Percentiles rank a stretch among this genome's conserved stretches.
phyloP scores from a whole-genome alignment of 1,140 invertebrate genomes.

The Apis cerana region DNA sequence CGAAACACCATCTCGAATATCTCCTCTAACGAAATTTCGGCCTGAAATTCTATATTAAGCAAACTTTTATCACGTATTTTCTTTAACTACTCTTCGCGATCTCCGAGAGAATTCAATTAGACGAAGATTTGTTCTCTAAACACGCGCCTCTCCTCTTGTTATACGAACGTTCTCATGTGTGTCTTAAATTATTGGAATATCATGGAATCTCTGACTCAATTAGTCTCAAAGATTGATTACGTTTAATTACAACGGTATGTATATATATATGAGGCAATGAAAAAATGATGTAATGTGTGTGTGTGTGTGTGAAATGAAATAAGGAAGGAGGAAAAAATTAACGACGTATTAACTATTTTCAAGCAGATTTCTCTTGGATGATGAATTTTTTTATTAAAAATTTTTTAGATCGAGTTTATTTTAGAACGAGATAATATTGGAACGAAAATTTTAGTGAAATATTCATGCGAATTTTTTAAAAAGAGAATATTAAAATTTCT shows the following conservation, averaged over 20 bases:
- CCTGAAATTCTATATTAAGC: not conserved
- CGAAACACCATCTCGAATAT: not conserved
- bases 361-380: not conserved
- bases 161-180: not conserved
- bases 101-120: not conserved
- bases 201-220: too few relatives aligned
- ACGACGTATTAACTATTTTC: conserved; percentile 21
- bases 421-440: not conserved
- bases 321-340: not conserved
- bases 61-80: not conserved
- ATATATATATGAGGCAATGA: too few relatives aligned
- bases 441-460: not conserved
- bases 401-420: not conserved
- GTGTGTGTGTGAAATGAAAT: too few relatives aligned
- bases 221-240: too few relatives aligned
- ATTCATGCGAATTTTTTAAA: not conserved
- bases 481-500: not conserved
- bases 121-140: not conserved
- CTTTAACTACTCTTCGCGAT: not conserved
- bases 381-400: not conserved
- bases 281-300: too few relatives aligned
- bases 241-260: too few relatives aligned
- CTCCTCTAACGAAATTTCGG: not conserved
- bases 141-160: not conserved
- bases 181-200: conserved; percentile 12